Evolutionary conservation across 2,888 invertebrate genomes (phyloP).

Genomic region (Cephalotes varians): DNA sequence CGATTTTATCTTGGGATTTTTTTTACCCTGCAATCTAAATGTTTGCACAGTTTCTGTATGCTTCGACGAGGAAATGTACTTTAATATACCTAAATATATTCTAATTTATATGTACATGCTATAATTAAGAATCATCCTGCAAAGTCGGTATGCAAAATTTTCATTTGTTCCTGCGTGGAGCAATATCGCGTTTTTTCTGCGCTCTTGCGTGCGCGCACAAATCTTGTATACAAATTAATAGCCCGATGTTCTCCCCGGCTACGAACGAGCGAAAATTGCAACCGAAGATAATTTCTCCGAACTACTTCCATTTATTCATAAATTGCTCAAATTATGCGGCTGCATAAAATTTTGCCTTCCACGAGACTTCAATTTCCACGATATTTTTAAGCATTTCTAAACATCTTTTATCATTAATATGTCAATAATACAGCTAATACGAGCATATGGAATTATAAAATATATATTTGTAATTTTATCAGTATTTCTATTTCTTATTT

Average conservation of each 20-base stretch:
- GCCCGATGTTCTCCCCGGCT: slow-evolving; percentile 34
- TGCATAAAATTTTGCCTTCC: slow-evolving; percentile 18
- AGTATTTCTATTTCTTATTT: background rate
- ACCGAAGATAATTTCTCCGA: slow-evolving; percentile 31
- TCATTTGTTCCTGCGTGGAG: slow-evolving; percentile 30
- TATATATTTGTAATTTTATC: background rate
- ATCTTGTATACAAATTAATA: slow-evolving; percentile 50
- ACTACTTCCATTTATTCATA: slow-evolving; percentile 37
- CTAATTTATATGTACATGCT: slow-evolving; percentile 50
- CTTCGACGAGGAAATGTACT: slow-evolving; percentile 10
- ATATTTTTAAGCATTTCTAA: background rate
- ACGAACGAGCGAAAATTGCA: slow-evolving; percentile 57
- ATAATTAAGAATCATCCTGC: slow-evolving; percentile 55
- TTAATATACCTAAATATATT: slow-evolving; percentile 56
- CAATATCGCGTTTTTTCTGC: slow-evolving; percentile 33
- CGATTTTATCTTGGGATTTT: background rate
- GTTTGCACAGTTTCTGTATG: slow-evolving; percentile 36
- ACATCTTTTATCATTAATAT: background rate
- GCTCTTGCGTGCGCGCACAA: slow-evolving; percentile 40
- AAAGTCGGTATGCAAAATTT: slow-evolving; percentile 54
- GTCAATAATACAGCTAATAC: background rate
- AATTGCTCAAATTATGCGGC: slow-evolving; percentile 37
- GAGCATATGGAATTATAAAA: background rate
- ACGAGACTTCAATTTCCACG: slow-evolving; percentile 19
- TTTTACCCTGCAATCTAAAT: slow-evolving; percentile 37